Percentiles rank a stretch among this genome's conserved stretches.
Evolutionary conservation across 1,140 invertebrate species (phyloP).

Genomic region (Lanistes nyassanus): DNA sequence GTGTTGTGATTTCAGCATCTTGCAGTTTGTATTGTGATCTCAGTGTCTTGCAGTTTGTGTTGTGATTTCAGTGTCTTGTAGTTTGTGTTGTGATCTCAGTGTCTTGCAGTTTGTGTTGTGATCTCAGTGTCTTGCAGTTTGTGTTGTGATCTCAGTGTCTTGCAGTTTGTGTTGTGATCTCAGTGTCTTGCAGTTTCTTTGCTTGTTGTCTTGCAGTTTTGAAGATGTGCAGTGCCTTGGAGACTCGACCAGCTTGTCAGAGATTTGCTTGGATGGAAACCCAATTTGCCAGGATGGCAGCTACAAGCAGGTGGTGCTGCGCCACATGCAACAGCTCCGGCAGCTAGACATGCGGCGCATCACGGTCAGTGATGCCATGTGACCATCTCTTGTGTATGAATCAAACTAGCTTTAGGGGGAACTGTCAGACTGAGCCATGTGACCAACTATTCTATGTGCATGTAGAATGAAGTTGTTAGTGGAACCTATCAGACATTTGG

Average conservation of each 20-base stretch:
- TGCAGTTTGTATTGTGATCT: too few relatives aligned
- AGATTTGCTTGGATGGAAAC: slow-evolving; percentile 88
- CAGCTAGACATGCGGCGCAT: slow-evolving; percentile 65
- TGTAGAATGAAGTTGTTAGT: too few relatives aligned
- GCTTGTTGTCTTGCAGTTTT: slow-evolving; percentile 72
- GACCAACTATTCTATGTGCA: too few relatives aligned
- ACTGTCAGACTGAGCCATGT: neutral
- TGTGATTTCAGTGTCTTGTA: too few relatives aligned
- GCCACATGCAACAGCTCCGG: slow-evolving; percentile 62
- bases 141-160: too few relatives aligned
- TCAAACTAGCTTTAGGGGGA: neutral
- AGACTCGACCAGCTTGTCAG: slow-evolving; percentile 78
- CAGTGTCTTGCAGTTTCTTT: neutral
- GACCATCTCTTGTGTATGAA: neutral
- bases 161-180: neutral
- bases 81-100: too few relatives aligned
- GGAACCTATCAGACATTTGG: too few relatives aligned
- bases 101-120: too few relatives aligned
- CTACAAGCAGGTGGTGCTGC: slow-evolving; percentile 63
- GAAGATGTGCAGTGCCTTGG: slow-evolving; percentile 83
- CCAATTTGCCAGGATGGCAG: slow-evolving; percentile 72
- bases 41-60: too few relatives aligned
- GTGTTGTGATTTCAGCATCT: too few relatives aligned
- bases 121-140: too few relatives aligned
- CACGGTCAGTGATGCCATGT: slow-evolving; percentile 53